These are phyloP conservation scores for Tachystola acroxantha DNA, from an alignment of 2,888 invertebrate species.

Conservation along the genomic window DNA sequence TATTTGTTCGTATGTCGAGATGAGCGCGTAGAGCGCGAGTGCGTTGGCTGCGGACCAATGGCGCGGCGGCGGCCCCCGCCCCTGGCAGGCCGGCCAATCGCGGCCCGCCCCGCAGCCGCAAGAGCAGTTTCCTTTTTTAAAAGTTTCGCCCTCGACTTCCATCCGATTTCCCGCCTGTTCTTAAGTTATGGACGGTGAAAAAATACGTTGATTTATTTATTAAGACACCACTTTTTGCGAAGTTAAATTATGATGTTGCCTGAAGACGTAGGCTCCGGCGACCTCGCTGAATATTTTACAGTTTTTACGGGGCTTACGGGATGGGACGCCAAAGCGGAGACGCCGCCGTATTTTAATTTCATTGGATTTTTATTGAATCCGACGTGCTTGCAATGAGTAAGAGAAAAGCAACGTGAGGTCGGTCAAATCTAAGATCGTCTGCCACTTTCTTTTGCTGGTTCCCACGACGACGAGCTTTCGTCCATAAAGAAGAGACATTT, in stretches of 20 bases:
- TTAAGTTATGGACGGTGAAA: conserved; percentile 69
- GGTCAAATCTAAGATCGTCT: conserved; percentile 15
- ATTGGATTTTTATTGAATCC: conserved; percentile 40
- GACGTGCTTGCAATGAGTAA: conserved; percentile 31
- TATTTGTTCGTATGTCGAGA: conserved; percentile 73
- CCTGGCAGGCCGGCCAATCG: conserved; percentile 60
- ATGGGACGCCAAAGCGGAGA: conserved; percentile 14
- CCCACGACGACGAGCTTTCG: conserved; percentile 20
- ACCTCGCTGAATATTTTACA: conserved; percentile 37
- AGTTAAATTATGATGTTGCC: conserved; percentile 68
- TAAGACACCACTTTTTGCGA: conserved; percentile 60
- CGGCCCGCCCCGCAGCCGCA: conserved; percentile 47
- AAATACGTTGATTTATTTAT: conserved; percentile 69
- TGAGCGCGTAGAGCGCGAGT: conserved; percentile 53
- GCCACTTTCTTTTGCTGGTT: conserved; percentile 22
- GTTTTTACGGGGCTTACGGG: conserved; percentile 35
- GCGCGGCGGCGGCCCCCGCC: conserved; percentile 58
- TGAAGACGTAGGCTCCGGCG: conserved; percentile 33
- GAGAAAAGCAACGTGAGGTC: conserved; percentile 9
- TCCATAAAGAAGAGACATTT: background rate
- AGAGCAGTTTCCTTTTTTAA: conserved; percentile 76
- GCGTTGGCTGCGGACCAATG: conserved; percentile 59
- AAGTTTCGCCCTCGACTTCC: conserved; percentile 74
- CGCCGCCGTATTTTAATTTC: conserved; percentile 36
- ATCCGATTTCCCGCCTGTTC: conserved; percentile 76